Conservation (phyloP, 2,888 invertebrate species). For the Macrosiphum euphorbiae region DNA sequence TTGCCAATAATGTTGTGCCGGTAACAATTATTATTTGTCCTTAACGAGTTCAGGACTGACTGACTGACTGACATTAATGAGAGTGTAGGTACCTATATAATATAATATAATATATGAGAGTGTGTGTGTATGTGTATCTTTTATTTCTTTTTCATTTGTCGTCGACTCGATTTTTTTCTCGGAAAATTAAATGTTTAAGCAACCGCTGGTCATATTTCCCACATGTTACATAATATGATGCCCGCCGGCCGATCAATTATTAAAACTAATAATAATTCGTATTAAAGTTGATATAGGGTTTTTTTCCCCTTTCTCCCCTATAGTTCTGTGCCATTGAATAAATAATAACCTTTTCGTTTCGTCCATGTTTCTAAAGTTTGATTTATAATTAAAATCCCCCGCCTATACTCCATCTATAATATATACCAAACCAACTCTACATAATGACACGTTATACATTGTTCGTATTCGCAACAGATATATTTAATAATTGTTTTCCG, state of each 20-base stretch:
- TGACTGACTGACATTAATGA: slow-evolving; percentile 46
- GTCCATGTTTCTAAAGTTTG: slow-evolving; percentile 31
- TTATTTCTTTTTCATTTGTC: slow-evolving; percentile 43
- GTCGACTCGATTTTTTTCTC: slow-evolving; percentile 42
- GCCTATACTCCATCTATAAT: neutral
- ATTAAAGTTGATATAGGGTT: slow-evolving; percentile 41
- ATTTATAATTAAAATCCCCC: slow-evolving; percentile 50
- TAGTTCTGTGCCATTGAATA: slow-evolving; percentile 37
- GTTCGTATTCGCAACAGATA: neutral
- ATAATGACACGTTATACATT: slow-evolving; percentile 3
- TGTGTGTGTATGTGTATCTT: neutral
- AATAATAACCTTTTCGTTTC: slow-evolving; percentile 45
- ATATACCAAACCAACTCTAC: neutral
- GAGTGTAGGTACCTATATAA: neutral
- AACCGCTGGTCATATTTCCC: slow-evolving; percentile 50
- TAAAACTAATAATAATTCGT: slow-evolving; percentile 62
- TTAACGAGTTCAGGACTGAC: slow-evolving; percentile 26
- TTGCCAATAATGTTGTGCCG: slow-evolving; percentile 24
- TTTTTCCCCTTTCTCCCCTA: slow-evolving; percentile 26
- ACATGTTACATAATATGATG: slow-evolving; percentile 28
- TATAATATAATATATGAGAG: neutral
- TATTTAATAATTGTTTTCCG: neutral
- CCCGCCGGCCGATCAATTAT: slow-evolving; percentile 48
- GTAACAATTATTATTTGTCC: slow-evolving; percentile 45
- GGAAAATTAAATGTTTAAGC: slow-evolving; percentile 54